Evolutionary conservation across 37 sponge, comb jelly and placozoan species (phyloP), one percentile per base, ranked within the genome.

Genomic region (Aphrocallistes beatrix): DNA sequence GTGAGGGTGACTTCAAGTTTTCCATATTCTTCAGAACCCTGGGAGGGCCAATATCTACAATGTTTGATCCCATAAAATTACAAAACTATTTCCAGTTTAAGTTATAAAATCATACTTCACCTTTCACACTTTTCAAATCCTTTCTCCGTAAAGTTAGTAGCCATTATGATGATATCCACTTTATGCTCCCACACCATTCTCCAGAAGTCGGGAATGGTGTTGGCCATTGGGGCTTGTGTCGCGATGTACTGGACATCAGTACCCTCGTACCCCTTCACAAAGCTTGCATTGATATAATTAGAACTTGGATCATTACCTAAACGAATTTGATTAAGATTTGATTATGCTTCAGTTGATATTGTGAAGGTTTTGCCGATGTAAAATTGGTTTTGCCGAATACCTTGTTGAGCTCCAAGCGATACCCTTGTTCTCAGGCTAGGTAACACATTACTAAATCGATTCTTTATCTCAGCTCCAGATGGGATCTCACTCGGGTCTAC

Each of bases 361-460:
- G 10, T 8, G 10, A 6, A 60, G 10, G 10, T 60, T 60, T 32
- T 60, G 75, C 10, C 3, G n/a, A 32, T 60, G 10, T 60, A 30
- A 13, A 60, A 60, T 60, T 6, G n/a, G 3, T 60, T 3, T 60
- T 19, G 75, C 6, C 3, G 3, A 13, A 25, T 60, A 60, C 75
- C 75, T 60, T 60, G 75, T 60, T 25, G 10, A n/a, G n/a, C n/a
- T 8, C 75, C 75, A 6, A 60, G 34, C 6, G 75, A 17, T 1
- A 75, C 81, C 37, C 49, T 82, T 28, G 81, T 82, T 37, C 37
- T 37, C 1, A 86, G 39, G 92, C 95, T 86, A 16, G 95, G 95
- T 23, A 94, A 85, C 37, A 94, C 92, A 81, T 94, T 91, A 39
- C 86, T 86, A 82, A 91, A 94, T 84, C 95, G 83, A 85, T 94